These are phyloP conservation scores for Xestia rhomboidea DNA, from an alignment of 2,888 invertebrate genomes.

Conservation along the genomic window DNA sequence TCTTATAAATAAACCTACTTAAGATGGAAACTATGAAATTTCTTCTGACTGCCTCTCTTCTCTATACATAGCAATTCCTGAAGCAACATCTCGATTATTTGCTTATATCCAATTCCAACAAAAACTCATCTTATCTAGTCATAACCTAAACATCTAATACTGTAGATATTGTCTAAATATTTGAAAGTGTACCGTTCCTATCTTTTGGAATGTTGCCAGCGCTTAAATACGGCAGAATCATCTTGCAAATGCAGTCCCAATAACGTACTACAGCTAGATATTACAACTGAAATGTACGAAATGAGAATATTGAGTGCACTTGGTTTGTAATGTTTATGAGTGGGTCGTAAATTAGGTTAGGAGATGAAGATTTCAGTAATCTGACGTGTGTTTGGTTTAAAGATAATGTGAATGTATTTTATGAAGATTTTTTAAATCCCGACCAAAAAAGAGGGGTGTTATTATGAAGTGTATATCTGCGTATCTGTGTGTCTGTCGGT, in stretches of 20 bases:
- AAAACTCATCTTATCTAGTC: slow-evolving; percentile 37
- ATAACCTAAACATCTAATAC: slow-evolving; percentile 50
- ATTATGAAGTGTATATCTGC: too few species aligned
- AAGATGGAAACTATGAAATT: neutral
- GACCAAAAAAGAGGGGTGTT: too few species aligned
- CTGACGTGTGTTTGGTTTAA: slow-evolving; percentile 1
- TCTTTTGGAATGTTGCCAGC: slow-evolving; percentile 70
- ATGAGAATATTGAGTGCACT: slow-evolving; percentile 46
- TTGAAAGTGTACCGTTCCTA: slow-evolving; percentile 65
- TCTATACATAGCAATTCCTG: neutral
- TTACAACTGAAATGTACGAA: slow-evolving; percentile 67
- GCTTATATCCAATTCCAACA: slow-evolving; percentile 16
- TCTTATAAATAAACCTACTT: too few species aligned
- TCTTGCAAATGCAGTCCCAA: slow-evolving; percentile 72
- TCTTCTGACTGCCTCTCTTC: neutral
- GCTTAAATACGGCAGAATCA: slow-evolving; percentile 69
- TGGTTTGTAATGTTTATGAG: slow-evolving; percentile 22
- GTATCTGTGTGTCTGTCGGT: too few species aligned
- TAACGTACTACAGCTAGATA: slow-evolving; percentile 64
- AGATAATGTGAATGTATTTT: neutral
- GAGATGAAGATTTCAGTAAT: neutral
- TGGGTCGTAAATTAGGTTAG: slow-evolving; percentile 2
- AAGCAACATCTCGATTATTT: slow-evolving; percentile 4
- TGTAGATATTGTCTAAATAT: slow-evolving; percentile 68
- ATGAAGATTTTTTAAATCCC: neutral